Evolutionary conservation across 1,140 invertebrate genomes (phyloP).

Genomic region (Drosophila athabasca): DNA sequence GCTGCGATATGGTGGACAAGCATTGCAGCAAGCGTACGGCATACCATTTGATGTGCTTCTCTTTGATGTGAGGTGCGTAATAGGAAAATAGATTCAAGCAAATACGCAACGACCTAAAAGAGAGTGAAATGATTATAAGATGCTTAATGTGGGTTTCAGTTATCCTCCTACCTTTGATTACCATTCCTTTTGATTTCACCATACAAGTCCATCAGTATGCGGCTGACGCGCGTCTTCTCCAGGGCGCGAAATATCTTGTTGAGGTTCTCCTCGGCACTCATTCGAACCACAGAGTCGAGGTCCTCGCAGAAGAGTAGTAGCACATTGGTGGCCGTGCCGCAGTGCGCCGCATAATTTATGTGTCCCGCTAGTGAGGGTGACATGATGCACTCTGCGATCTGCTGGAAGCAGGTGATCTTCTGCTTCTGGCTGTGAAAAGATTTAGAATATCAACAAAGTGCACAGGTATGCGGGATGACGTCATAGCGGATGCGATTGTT

Average conservation of each 20-base stretch:
- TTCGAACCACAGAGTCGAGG: slow-evolving; percentile 90
- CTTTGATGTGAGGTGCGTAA: slow-evolving; percentile 88
- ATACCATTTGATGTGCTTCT: slow-evolving; percentile 90
- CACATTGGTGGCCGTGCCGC: slow-evolving; percentile 89
- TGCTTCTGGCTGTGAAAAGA: slow-evolving; percentile 87
- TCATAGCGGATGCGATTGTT: slow-evolving; percentile 32
- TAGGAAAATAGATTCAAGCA: slow-evolving; percentile 91
- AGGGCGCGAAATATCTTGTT: slow-evolving; percentile 90
- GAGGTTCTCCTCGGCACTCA: slow-evolving; percentile 91
- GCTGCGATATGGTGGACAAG: slow-evolving; percentile 87
- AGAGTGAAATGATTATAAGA: background rate
- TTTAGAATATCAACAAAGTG: slow-evolving; percentile 8
- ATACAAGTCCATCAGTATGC: slow-evolving; percentile 91
- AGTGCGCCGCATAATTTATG: slow-evolving; percentile 87
- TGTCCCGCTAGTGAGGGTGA: slow-evolving; percentile 84
- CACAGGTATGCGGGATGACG: slow-evolving; percentile 39
- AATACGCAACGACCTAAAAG: slow-evolving; percentile 87
- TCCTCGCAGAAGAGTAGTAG: slow-evolving; percentile 90
- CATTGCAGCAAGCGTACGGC: slow-evolving; percentile 90
- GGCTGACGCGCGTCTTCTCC: slow-evolving; percentile 85
- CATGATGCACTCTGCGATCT: slow-evolving; percentile 88
- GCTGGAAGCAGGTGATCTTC: slow-evolving; percentile 88
- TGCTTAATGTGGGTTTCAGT: too few species aligned
- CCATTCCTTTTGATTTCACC: slow-evolving; percentile 92
- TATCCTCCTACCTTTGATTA: slow-evolving; percentile 65